A percentile compares a stretch with the other conserved stretches of the same genome.
Evolutionary conservation across 2,797 vertebrate genomes (phyloP).

Genomic region (Pangasius larnaudii): DNA sequence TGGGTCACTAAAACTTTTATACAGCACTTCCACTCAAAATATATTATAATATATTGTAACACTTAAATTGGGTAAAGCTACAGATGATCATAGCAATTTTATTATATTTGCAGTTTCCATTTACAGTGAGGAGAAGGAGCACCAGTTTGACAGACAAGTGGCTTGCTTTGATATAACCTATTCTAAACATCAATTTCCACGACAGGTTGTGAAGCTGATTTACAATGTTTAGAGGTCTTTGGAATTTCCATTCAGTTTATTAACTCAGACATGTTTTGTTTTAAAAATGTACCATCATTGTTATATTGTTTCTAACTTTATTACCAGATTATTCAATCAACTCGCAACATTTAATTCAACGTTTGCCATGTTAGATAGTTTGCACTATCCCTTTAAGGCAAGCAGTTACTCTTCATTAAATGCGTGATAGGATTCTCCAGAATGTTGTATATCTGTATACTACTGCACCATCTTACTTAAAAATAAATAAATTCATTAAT

Average conservation of each 20-base stretch:
- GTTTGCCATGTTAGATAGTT: background rate
- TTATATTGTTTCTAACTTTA: background rate
- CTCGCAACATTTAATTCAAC: background rate
- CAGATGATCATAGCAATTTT: background rate
- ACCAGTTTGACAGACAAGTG: background rate
- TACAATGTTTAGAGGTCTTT: background rate
- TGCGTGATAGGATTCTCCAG: background rate
- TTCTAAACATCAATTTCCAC: background rate
- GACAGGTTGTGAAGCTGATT: background rate
- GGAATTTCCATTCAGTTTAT: background rate
- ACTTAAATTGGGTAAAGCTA: background rate
- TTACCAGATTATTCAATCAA: background rate
- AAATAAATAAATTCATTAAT: background rate
- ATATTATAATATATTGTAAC: background rate
- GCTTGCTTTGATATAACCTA: background rate
- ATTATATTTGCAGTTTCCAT: background rate
- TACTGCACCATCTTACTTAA: background rate
- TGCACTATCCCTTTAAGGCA: background rate
- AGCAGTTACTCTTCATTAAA: background rate
- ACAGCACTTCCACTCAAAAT: background rate
- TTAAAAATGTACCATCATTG: background rate
- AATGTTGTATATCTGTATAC: background rate
- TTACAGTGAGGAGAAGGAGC: background rate
- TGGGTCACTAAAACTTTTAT: background rate
- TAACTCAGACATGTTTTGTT: background rate